A percentile compares a stretch with the other conserved stretches of the same genome.
Conservation (phyloP, 2,797 vertebrate genomes). For the Oophaga sylvatica region DNA sequence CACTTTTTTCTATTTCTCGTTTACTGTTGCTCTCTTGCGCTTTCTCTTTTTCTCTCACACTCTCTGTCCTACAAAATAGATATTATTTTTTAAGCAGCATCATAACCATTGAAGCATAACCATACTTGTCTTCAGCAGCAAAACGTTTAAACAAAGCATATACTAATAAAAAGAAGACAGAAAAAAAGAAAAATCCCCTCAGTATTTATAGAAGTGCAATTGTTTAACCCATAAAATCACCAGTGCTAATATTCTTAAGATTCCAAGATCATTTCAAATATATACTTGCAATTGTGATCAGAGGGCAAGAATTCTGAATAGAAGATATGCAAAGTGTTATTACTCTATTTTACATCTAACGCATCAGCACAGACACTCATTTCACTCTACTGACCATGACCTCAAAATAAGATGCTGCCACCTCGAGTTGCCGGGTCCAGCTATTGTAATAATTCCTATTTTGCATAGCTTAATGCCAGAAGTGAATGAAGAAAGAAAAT, state of each 20-base stretch:
- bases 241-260: slow-evolving; percentile 44
- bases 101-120: too few species aligned
- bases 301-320: slow-evolving; percentile 1
- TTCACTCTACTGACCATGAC: slow-evolving; percentile 36
- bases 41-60: too few species aligned
- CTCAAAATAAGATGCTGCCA: background rate
- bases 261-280: slow-evolving; percentile 5
- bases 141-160: too few species aligned
- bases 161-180: too few species aligned
- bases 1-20: too few species aligned
- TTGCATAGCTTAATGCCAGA: background rate
- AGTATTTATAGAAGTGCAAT: too few species aligned
- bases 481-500: background rate
- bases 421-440: background rate
- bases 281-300: background rate
- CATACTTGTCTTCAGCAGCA: too few species aligned
- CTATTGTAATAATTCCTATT: slow-evolving; percentile 34
- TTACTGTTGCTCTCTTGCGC: too few species aligned
- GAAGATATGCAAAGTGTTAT: background rate
- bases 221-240: background rate
- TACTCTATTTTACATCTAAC: slow-evolving; percentile 1
- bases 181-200: too few species aligned
- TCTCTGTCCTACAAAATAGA: too few species aligned
- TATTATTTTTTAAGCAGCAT: too few species aligned
- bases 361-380: slow-evolving; percentile 15